Conservation (phyloP, 2,888 invertebrate species). For the Platerodrilus igneus region DNA sequence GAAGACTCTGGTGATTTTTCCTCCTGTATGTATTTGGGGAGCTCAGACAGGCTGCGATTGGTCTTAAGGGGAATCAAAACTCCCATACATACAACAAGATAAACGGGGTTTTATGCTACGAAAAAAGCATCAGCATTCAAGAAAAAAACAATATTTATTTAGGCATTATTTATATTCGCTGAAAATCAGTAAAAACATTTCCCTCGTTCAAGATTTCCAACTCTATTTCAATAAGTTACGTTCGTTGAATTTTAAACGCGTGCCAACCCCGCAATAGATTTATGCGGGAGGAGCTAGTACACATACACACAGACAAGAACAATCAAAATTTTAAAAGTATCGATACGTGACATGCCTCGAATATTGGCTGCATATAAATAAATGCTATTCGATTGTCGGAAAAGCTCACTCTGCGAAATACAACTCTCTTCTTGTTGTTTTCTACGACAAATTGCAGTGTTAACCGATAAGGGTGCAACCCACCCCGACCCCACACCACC, state of each 20-base stretch:
- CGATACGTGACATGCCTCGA: conserved; percentile 20
- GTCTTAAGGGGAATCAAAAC: too few relatives aligned
- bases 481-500: conserved; percentile 15
- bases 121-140: too few relatives aligned
- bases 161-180: conserved; percentile 17
- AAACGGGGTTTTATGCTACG: too few relatives aligned
- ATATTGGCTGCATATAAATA: too few relatives aligned
- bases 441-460: conserved; percentile 24
- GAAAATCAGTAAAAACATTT: conserved; percentile 18
- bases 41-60: too few relatives aligned
- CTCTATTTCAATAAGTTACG: conserved; percentile 14
- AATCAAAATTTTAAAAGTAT: conserved; percentile 21
- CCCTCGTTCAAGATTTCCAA: conserved; percentile 18
- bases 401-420: too few relatives aligned
- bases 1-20: too few relatives aligned
- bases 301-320: too few relatives aligned
- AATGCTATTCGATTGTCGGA: too few relatives aligned
- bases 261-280: conserved; percentile 10
- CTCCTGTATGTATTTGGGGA: too few relatives aligned
- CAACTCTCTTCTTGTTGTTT: too few relatives aligned
- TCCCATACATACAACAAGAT: too few relatives aligned
- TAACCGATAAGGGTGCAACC: conserved; percentile 19
- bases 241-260: conserved; percentile 19
- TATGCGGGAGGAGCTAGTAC: conserved; percentile 12
- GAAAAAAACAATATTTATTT: conserved; percentile 16